Evolutionary conservation across 2,113 vertebrate species (phyloP).

Genomic region (Odocoileus virginianus): DNA sequence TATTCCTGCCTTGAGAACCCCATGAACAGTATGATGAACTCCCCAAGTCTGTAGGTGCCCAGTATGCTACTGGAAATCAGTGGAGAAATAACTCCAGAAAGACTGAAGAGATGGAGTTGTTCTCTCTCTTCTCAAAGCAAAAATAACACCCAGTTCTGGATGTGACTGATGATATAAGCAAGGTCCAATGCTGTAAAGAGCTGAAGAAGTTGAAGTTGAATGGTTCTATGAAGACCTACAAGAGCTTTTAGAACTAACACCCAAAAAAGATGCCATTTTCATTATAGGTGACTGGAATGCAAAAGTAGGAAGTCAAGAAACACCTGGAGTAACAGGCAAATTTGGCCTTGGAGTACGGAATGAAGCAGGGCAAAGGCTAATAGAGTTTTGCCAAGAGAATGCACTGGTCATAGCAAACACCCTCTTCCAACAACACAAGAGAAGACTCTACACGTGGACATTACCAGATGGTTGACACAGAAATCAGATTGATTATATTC

Average conservation of each 20-base stretch:
- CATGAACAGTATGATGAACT: background rate
- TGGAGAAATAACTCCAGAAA: background rate
- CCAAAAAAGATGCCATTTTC: background rate
- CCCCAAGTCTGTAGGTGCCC: background rate
- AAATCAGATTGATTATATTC: background rate
- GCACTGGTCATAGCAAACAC: background rate
- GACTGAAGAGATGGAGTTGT: background rate
- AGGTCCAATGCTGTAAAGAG: background rate
- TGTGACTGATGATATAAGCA: background rate
- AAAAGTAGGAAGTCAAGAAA: background rate
- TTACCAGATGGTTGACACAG: fast-evolving
- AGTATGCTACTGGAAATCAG: background rate
- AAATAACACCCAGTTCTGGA: background rate
- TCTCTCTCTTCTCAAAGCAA: too few relatives aligned
- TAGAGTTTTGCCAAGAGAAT: background rate
- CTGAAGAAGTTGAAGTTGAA: background rate
- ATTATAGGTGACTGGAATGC: background rate
- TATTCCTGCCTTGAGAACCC: background rate
- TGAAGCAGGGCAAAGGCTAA: background rate
- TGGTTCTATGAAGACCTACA: background rate
- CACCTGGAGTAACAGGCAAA: background rate
- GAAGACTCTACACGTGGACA: background rate
- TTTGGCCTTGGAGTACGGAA: background rate
- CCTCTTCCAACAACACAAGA: background rate
- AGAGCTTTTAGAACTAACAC: background rate